These are phyloP conservation scores for Lophius piscatorius DNA, from an alignment of 2,113 vertebrate genomes.

Conservation along the genomic window DNA sequence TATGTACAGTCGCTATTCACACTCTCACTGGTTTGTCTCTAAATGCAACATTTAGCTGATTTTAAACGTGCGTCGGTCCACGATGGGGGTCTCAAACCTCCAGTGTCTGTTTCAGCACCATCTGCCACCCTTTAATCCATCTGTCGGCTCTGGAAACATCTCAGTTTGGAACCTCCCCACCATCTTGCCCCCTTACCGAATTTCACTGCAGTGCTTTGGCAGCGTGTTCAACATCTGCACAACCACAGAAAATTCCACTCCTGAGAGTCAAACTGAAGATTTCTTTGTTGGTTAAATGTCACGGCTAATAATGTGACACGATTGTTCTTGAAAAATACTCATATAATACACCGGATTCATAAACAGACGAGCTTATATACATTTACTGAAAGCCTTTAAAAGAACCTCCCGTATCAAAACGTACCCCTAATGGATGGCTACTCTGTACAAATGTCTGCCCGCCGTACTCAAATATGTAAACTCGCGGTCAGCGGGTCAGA, in stretches of 20 bases:
- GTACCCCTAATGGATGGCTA: slow-evolving; percentile 19
- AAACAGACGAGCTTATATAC: slow-evolving; percentile 57
- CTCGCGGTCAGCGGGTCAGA: background rate
- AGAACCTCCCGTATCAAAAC: slow-evolving; percentile 50
- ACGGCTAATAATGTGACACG: slow-evolving; percentile 11
- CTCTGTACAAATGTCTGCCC: slow-evolving; percentile 30
- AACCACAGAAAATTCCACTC: slow-evolving; percentile 6
- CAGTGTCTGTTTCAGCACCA: slow-evolving; percentile 64
- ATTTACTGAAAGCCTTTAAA: slow-evolving; percentile 35
- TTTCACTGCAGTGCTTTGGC: slow-evolving; percentile 41
- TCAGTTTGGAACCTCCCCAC: slow-evolving; percentile 25
- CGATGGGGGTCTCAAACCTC: slow-evolving; percentile 13
- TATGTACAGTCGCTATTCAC: slow-evolving; percentile 64
- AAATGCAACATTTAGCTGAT: background rate
- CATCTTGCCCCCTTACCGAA: slow-evolving; percentile 30
- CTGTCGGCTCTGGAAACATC: slow-evolving; percentile 54
- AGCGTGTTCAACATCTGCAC: slow-evolving; percentile 18
- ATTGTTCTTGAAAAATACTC: slow-evolving; percentile 63
- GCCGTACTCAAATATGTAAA: slow-evolving; percentile 29
- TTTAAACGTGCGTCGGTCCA: too few relatives aligned
- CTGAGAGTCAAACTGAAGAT: too few relatives aligned
- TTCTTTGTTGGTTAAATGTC: slow-evolving; percentile 37
- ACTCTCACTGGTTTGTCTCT: slow-evolving; percentile 26
- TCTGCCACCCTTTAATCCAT: slow-evolving; percentile 72
- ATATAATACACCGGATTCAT: slow-evolving; percentile 41